Percentiles rank a stretch among this genome's conserved stretches.
Evolutionary conservation across 2,888 invertebrate genomes (phyloP).

Genomic region (Podabrus alpinus): DNA sequence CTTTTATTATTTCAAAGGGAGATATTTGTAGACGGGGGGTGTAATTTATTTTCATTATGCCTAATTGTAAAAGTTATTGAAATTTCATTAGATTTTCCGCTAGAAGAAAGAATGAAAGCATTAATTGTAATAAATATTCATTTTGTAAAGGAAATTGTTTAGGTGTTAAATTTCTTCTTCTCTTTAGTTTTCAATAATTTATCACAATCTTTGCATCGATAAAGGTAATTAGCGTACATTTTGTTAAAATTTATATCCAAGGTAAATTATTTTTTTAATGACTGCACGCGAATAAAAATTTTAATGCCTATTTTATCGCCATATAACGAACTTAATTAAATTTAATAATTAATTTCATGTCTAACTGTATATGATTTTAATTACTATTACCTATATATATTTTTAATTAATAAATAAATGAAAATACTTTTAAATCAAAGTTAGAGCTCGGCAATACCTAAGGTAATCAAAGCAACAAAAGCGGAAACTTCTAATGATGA

Average conservation of each 20-base stretch:
- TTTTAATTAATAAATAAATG: background rate
- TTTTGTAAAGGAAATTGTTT: background rate
- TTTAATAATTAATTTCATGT: background rate
- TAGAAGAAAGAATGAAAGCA: conserved; percentile 26
- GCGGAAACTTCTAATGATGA: conserved; percentile 7
- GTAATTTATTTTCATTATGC: conserved; percentile 51
- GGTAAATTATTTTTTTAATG: background rate
- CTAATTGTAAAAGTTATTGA: conserved; percentile 46
- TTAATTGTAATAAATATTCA: conserved; percentile 11
- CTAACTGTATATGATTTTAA: background rate
- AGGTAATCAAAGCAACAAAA: background rate
- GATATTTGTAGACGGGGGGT: conserved; percentile 29
- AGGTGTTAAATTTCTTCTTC: background rate
- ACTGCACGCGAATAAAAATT: background rate
- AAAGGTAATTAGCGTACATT: background rate
- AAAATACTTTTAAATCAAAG: background rate
- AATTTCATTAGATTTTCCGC: conserved; percentile 39
- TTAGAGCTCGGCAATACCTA: background rate
- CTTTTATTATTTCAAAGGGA: conserved; percentile 25
- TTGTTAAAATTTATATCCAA: background rate
- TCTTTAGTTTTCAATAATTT: background rate
- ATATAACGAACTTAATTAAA: background rate
- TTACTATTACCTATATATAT: background rate
- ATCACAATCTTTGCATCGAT: background rate
- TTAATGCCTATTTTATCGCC: background rate